phyloP scores from a whole-genome alignment of 2,113 vertebrate species.

The Vanacampus margaritifer region DNA sequence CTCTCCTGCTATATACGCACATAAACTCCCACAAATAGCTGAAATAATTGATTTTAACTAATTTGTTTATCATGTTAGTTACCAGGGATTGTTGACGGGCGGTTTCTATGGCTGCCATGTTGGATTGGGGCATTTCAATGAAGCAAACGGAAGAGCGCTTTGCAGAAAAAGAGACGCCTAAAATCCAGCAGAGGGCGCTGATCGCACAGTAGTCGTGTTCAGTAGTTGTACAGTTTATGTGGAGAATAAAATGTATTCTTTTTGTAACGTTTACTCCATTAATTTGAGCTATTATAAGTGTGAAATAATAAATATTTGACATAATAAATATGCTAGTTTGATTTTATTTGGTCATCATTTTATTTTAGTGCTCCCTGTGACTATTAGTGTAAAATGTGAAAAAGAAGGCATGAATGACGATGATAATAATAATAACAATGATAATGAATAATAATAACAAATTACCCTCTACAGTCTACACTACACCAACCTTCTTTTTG shows the following conservation, averaged over 20 bases:
- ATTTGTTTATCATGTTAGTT: not conserved
- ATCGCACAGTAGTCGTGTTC: not conserved
- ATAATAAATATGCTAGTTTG: not conserved
- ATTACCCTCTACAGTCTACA: not conserved
- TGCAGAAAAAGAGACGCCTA: constrained; percentile 17
- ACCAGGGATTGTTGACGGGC: constrained; percentile 19
- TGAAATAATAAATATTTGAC: not conserved
- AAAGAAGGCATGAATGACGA: not conserved
- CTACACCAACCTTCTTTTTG: constrained; percentile 51
- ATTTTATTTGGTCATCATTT: not conserved
- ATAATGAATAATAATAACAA: not conserved
- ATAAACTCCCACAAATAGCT: not conserved
- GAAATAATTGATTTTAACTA: not conserved
- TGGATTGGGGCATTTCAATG: not conserved
- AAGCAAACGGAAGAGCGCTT: constrained; percentile 31
- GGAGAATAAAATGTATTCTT: not conserved
- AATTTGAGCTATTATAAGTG: not conserved
- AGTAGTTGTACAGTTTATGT: too few species aligned
- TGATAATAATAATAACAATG: too few species aligned
- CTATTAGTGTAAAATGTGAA: not conserved
- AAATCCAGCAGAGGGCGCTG: not conserved
- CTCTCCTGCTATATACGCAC: not conserved
- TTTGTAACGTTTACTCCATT: not conserved
- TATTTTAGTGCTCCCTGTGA: too few species aligned
- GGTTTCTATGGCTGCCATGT: constrained; percentile 69